Base-by-base conservation (phyloP, 2,113 vertebrate species). In the Zapornia atra region DNA sequence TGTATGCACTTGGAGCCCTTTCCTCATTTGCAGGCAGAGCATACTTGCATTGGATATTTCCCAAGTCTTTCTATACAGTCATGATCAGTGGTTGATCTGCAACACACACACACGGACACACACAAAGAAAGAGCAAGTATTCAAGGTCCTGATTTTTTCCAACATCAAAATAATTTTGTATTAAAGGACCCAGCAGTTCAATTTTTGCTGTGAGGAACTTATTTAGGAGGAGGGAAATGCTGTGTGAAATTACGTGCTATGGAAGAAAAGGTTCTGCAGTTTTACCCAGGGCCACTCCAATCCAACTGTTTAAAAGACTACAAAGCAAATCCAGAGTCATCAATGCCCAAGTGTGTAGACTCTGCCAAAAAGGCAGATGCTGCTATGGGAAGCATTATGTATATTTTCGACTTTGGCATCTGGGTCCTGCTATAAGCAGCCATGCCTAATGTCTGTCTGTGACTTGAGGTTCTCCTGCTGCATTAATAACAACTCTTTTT, bases 331-430 rank as follows among this genome's bases (percentile, higher is more conserved):
- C 78, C 54, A 82, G 81, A 91, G 57, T 64, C 76, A 71, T 88
- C 86, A 80, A 86, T 82, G 68, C 89, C 83, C 92, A 69, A 77
- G 84, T 46, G 84, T 61, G 57, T 82, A 82, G 69, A 94, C 57
- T 79, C 64, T 97, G 96, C 97, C 98, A 98, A 96, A 95, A 92
- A 95, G 94, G 93, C 98, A 98, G 98, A 94, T 98, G 97, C 75
- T 88, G 90, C 75, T 50, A 19, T 82, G 81, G 95, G 90, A 97
- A 92, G 77, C 33, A 15, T 93, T 90, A 61, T 60, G 53, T 78
- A 82, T 96, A 96, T 96, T 92, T 88, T 71, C 81, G 63, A 46
- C 72, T 82, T 88, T 90, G 90, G 94, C 97, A 97, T 94, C 95
- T 97, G 97, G 94, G 92, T 91, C 92, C 87, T 73, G 42, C 91